A percentile compares a stretch with the other conserved stretches of the same genome.
phyloP scores from a whole-genome alignment of 1,140 invertebrate species.

The Matsumurasca onukii region DNA sequence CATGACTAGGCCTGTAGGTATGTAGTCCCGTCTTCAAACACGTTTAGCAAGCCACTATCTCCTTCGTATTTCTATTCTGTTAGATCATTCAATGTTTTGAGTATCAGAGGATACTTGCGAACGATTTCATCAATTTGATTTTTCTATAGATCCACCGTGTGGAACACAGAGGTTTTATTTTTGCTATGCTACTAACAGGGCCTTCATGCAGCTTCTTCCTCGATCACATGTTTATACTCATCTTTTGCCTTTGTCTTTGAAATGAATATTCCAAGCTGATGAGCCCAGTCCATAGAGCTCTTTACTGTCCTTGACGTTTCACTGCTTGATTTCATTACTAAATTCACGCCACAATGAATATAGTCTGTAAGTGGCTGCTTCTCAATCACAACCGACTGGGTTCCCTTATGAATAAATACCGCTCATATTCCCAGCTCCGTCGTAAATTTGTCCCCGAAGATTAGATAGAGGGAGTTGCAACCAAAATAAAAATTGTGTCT shows the following conservation, averaged over 20 bases:
- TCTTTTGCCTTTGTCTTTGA: neutral
- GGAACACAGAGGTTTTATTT: slow-evolving; percentile 7
- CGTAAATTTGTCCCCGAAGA: slow-evolving; percentile 1
- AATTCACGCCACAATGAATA: slow-evolving; percentile 5
- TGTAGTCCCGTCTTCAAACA: slow-evolving; percentile 4
- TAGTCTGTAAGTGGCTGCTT: slow-evolving; percentile 9
- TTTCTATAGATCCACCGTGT: slow-evolving; percentile 3
- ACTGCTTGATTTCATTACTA: neutral
- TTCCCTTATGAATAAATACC: slow-evolving; percentile 9
- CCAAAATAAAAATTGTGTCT: too few species aligned
- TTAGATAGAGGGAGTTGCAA: slow-evolving; percentile 5
- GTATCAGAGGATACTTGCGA: neutral
- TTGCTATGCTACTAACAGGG: neutral
- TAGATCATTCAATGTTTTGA: slow-evolving; percentile 10
- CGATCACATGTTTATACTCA: neutral
- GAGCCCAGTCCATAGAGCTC: neutral
- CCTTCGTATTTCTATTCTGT: slow-evolving; percentile 6
- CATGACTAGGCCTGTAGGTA: slow-evolving; percentile 5
- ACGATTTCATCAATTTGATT: neutral
- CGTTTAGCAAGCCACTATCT: neutral
- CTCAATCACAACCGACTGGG: neutral
- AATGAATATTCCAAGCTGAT: neutral
- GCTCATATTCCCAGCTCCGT: slow-evolving; percentile 3
- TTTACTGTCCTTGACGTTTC: neutral
- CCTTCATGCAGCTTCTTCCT: neutral